Base-by-base conservation (phyloP, 2,888 invertebrate genomes). In the Drosophila meridionalis region DNA sequence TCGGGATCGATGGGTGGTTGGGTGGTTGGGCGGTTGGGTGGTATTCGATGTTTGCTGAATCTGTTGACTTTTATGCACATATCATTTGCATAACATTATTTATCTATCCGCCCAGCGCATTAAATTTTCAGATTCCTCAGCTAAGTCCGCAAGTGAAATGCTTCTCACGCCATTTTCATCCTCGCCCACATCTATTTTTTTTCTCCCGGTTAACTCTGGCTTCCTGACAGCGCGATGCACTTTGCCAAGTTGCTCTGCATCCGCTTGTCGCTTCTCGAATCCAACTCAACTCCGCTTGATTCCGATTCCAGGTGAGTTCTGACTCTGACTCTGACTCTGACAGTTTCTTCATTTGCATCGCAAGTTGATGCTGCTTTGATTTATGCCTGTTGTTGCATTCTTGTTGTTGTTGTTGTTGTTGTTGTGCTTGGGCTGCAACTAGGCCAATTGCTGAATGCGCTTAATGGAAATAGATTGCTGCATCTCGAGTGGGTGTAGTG, bases 41-140 rank as follows among this genome's bases (percentile, higher is more conserved):
- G 64, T 20, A 20, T 62, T 20, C 32, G 14, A 50, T 50, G 50
- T 50, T 50, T 59, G 65, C 57, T 67, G 60, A 80, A 82, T 89
- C 81, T 76, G 80, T 78, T 87, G 84, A 86, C 90, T 88, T 89
- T 84, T 81, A 91, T 90, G 89, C 87, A 90, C 91, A 91, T 91
- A 91, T 91, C 89, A 91, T 91, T 91, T 91, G 90, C 91, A 91
- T 91, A 86, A 91, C 85, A 91, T 91, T 91, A 91, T 90, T 90
- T 89, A 81, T 65, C 67, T 69, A 66, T 68, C 69, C 65, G 75
- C 79, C 82, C 70, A 76, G 73, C 69, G 81, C 83, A 87, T 85
- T 85, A 84, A 82, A 77, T 84, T 80, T 68, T 74, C 65, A 83
- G 80, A 82, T 86, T 78, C 52, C 80, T 82, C 73, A 76, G 78